These are phyloP conservation scores for Martes martes DNA, from an alignment of 2,113 vertebrate genomes.

Conservation along the genomic window DNA sequence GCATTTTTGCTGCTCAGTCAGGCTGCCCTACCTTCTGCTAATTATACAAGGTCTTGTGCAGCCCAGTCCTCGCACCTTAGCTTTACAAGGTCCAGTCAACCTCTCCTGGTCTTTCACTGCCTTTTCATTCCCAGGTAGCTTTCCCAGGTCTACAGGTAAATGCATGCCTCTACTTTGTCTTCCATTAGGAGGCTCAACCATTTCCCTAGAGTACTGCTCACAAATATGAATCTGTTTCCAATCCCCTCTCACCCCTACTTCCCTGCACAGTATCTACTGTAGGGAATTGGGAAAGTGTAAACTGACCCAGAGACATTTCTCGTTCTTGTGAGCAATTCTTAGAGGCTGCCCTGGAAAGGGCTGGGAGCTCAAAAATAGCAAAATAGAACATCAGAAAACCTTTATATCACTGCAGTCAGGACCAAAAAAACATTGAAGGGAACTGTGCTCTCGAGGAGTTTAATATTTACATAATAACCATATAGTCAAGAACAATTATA, in stretches of 20 bases:
- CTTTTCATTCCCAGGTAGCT: not conserved
- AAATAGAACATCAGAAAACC: not conserved
- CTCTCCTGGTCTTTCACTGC: not conserved
- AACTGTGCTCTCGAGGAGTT: not conserved
- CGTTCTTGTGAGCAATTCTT: not conserved
- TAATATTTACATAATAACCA: not conserved
- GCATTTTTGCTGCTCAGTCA: conserved; percentile 12
- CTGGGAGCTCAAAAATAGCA: not conserved
- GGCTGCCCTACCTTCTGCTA: not conserved
- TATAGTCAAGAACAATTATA: not conserved
- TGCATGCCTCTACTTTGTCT: not conserved
- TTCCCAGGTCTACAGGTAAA: not conserved
- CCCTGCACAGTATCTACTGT: not conserved
- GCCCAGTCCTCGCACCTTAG: not conserved
- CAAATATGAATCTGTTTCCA: not conserved
- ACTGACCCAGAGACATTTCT: not conserved
- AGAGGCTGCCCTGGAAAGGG: not conserved
- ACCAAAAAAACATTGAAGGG: not conserved
- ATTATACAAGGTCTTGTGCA: not conserved
- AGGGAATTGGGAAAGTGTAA: not conserved
- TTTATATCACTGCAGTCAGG: not conserved
- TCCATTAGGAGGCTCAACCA: not conserved
- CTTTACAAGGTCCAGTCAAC: not conserved
- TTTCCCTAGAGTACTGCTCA: not conserved
- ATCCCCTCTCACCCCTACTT: not conserved